A percentile compares a stretch with the other conserved stretches of the same genome.
Evolutionary conservation across 2,113 vertebrate genomes (phyloP).

Genomic region (Cathartes aura): DNA sequence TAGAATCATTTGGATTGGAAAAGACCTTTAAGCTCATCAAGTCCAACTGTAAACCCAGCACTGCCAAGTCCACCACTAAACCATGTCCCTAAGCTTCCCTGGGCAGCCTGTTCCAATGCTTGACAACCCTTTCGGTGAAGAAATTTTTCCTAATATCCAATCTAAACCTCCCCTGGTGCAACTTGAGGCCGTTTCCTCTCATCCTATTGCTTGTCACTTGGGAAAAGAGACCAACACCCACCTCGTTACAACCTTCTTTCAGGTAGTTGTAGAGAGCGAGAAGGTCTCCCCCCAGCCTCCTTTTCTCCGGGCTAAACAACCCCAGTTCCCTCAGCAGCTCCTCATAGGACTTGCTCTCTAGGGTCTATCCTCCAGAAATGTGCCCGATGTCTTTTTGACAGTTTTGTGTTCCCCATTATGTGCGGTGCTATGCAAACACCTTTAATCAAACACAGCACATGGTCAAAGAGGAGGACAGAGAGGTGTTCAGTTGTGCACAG

Average conservation of each 20-base stretch:
- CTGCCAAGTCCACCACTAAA: neutral
- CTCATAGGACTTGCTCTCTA: neutral
- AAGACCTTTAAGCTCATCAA: neutral
- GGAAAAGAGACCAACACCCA: neutral
- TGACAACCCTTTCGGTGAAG: neutral
- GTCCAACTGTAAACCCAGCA: neutral
- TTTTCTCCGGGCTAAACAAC: neutral
- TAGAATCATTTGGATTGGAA: neutral
- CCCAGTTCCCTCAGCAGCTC: neutral
- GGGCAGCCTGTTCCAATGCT: neutral
- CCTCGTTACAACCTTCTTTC: neutral
- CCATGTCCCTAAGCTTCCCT: too few species aligned
- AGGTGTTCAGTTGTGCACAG: neutral
- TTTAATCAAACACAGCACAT: neutral
- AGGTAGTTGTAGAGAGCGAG: neutral
- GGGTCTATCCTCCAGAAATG: neutral
- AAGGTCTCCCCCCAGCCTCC: neutral
- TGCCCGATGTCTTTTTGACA: neutral
- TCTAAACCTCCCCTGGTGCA: neutral
- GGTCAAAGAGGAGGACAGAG: neutral
- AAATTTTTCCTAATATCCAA: neutral
- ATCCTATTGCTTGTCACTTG: neutral
- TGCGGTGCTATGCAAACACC: neutral
- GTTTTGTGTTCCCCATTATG: neutral
- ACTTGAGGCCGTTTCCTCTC: neutral